Conservation (phyloP, 2,888 invertebrate genomes). For the Chrysolina americana region DNA sequence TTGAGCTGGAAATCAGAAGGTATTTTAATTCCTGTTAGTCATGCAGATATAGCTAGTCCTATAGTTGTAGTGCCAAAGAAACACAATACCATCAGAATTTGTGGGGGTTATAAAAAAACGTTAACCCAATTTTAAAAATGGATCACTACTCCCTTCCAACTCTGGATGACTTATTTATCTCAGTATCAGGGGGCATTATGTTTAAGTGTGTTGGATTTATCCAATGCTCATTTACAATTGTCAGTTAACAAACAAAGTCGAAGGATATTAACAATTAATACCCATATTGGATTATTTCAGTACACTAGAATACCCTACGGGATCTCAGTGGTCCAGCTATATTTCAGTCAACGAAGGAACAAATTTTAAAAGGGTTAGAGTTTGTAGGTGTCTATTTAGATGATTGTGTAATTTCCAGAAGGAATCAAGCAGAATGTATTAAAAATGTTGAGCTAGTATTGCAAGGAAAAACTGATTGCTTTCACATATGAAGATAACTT, state of each 20-base stretch:
- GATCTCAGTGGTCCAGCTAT: slow-evolving; percentile 31
- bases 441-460: too few relatives aligned
- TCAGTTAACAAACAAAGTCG: slow-evolving; percentile 15
- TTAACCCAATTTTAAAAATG: too few relatives aligned
- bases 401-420: too few relatives aligned
- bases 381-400: too few relatives aligned
- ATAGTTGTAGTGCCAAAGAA: slow-evolving; percentile 58
- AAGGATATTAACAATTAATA: slow-evolving; percentile 33
- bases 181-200: slow-evolving; percentile 19
- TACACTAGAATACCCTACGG: slow-evolving; percentile 36
- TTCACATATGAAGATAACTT: too few relatives aligned
- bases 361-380: slow-evolving; percentile 28
- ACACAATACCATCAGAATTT: slow-evolving; percentile 54
- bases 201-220: slow-evolving; percentile 36
- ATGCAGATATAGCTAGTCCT: too few relatives aligned
- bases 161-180: slow-evolving; percentile 33
- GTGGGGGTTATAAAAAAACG: slow-evolving; percentile 59
- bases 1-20: slow-evolving; percentile 37
- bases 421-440: too few relatives aligned
- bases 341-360: slow-evolving; percentile 36
- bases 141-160: too few relatives aligned
- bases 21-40: slow-evolving; percentile 40
- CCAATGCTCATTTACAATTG: too few relatives aligned
- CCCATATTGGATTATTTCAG: too few relatives aligned
- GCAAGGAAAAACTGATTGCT: too few relatives aligned